Conservation (phyloP, 2,888 invertebrate genomes). For the Zaprionus lineosus region DNA sequence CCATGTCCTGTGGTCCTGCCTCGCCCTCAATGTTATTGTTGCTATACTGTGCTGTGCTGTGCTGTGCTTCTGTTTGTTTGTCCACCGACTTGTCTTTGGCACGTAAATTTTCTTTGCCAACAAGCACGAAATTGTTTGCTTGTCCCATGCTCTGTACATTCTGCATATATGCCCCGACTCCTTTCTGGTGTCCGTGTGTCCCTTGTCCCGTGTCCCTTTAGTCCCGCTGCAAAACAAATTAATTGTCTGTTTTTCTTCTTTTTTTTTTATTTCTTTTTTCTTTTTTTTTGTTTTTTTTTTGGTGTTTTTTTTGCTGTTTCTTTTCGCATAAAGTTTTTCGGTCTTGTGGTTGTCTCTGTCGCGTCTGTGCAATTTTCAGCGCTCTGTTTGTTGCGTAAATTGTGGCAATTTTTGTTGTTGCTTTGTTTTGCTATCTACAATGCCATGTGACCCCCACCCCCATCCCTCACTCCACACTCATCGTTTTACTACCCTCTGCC, state of each 20-base stretch:
- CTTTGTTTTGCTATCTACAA: slow-evolving; percentile 10
- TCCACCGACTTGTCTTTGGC: slow-evolving; percentile 65
- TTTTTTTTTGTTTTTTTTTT: slow-evolving; percentile 2
- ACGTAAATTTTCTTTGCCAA: slow-evolving; percentile 77
- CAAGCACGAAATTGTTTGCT: slow-evolving; percentile 73
- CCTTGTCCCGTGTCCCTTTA: not conserved
- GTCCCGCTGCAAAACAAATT: slow-evolving; percentile 65
- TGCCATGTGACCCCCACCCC: slow-evolving; percentile 20
- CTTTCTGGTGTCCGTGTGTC: slow-evolving; percentile 18
- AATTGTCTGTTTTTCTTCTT: slow-evolving; percentile 71
- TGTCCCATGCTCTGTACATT: slow-evolving; percentile 32
- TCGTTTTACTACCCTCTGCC: slow-evolving; percentile 1
- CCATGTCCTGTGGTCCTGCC: slow-evolving; percentile 1
- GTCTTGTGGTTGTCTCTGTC: slow-evolving; percentile 34
- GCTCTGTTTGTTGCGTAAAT: slow-evolving; percentile 69
- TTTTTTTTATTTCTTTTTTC: not conserved
- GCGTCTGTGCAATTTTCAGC: slow-evolving; percentile 57
- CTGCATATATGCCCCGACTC: slow-evolving; percentile 21
- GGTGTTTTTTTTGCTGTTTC: slow-evolving; percentile 17
- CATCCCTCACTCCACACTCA: slow-evolving; percentile 6
- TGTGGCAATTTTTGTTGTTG: slow-evolving; percentile 38
- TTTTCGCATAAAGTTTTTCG: slow-evolving; percentile 60
- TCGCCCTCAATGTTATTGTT: not conserved
- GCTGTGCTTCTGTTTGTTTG: slow-evolving; percentile 35
- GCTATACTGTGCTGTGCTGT: not conserved